Evolutionary conservation across 2,888 invertebrate genomes (phyloP), one percentile per base, ranked within the genome.

Genomic region (Anagyrus pseudococci): DNA sequence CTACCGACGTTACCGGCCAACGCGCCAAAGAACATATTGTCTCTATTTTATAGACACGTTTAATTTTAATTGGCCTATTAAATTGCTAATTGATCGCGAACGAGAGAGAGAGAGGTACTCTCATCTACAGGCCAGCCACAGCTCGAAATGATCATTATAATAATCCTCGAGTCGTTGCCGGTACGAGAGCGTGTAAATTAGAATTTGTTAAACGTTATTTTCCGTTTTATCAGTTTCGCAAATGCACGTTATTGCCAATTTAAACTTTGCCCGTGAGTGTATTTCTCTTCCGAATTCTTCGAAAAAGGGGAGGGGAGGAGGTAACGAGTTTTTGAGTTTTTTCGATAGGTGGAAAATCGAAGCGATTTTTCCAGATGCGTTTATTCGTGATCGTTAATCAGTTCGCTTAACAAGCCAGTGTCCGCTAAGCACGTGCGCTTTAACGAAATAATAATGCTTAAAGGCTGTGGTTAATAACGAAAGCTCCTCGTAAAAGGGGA

Each of bases 11-110:
- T 13, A 13, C n/a, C n/a, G 17, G 6, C 19, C 22, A 4, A 20
- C 49, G 55, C 17, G 19, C 22, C 23, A 41, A 43, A 23, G 37
- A 46, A 55, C 64, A 58, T 61, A 61, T 60, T 64, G 64, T 61
- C 60, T 56, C 46, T 33, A 61, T 54, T 64, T 61, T 64, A 64
- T 58, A 41, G 59, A 48, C 59, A 37, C 62, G 57, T 54, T 62
- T 57, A 54, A 55, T 58, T 62, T 65, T 65, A 65, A 66, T 66
- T 59, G 66, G 66, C 44, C 62, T 62, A 62, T 66, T 66, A 66
- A 66, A 62, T 62, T 66, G 62, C 59, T 66, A 66, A 66, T 66
- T 66, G 58, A 65, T 65, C 62, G 65, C 40, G 41, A 41, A 17
- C 29, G 47, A 13, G 37, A 17, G 25, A n/a, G n/a, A n/a, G n/a